Evolutionary conservation across 2,113 vertebrate species (phyloP), one percentile per base, ranked within the genome.

Genomic region (Siniperca chuatsi): DNA sequence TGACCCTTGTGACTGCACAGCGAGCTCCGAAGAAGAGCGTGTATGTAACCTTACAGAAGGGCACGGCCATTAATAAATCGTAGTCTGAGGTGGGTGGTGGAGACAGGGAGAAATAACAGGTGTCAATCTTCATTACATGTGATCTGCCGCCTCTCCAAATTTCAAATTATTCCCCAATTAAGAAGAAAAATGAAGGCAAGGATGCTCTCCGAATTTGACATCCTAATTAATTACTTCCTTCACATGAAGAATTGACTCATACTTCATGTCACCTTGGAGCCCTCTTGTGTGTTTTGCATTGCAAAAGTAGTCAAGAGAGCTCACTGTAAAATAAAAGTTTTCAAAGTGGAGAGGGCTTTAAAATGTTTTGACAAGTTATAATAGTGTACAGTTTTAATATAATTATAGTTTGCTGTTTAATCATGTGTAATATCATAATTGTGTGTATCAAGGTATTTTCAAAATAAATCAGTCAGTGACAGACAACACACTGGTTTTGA

Each of bases 161-260:
- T 92, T 86, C 79, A 91, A 94, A 95, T 95, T 91, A 95, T 93
- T 93, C 90, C 86, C 84, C 93, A 92, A 94, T 95, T 95, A 95
- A 90, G 85, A 91, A 93, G 92, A 94, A 89, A 93, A 94, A 95
- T 94, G 82, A 93, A 91, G 90, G 82, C 83, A 75, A 81, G 90
- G 92, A 93, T 88, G 90, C 90, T 91, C 87, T 89, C 81, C 64
- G 84, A 82, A 87, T 92, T 87, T 94, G 94, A 95, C 94, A 92
- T 93, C 79, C 92, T 94, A 93, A 96, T 96, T 94, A 95, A 96
- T 95, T 92, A 90, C 88, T 88, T 87, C 91, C 89, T 83, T 85
- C 89, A 78, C 89, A 91, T 90, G 93, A 95, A 90, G 92, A 92
- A 94, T 90, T 87, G 92, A 92, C 88, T 93, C 83, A 82, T 89